Percentiles rank a stretch among this genome's conserved stretches.
Conservation (phyloP, 2,113 vertebrate species). For the Mastomys coucha region DNA sequence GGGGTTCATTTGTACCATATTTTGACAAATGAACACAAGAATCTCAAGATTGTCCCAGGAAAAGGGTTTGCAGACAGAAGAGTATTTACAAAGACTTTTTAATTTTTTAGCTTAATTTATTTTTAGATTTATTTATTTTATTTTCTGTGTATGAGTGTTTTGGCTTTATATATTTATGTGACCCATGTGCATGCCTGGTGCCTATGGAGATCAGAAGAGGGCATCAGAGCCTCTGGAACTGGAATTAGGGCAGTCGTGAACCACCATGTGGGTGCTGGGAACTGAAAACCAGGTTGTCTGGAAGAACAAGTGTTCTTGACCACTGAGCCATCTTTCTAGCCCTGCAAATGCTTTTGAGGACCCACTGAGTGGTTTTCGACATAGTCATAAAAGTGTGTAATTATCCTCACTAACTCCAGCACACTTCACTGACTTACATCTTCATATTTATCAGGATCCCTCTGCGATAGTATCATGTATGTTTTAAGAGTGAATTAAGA, state of each 20-base stretch:
- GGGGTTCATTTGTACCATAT: not conserved
- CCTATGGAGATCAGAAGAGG: not conserved
- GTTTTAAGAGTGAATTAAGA: slow-evolving; percentile 5
- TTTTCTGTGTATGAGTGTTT: not conserved
- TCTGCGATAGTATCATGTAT: slow-evolving; percentile 27
- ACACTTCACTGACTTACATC: slow-evolving; percentile 35
- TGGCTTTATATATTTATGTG: not conserved
- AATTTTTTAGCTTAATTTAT: not conserved
- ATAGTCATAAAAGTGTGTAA: slow-evolving; percentile 36
- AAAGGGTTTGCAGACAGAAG: slow-evolving; percentile 26
- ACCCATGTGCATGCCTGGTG: not conserved
- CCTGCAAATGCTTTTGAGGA: not conserved
- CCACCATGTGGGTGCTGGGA: not conserved
- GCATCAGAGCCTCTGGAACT: not conserved
- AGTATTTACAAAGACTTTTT: not conserved
- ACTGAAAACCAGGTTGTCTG: not conserved
- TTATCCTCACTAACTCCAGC: slow-evolving; percentile 19
- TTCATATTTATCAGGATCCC: slow-evolving; percentile 53
- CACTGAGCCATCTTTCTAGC: not conserved
- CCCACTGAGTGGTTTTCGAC: not conserved
- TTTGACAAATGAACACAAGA: slow-evolving; percentile 39
- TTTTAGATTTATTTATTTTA: not conserved
- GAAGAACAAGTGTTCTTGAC: not conserved
- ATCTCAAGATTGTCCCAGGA: slow-evolving; percentile 12
- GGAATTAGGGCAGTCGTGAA: not conserved